A percentile compares a stretch with the other conserved stretches of the same genome.
Conservation (phyloP, 2,888 invertebrate genomes). For the Lasioglossum villosulum region DNA sequence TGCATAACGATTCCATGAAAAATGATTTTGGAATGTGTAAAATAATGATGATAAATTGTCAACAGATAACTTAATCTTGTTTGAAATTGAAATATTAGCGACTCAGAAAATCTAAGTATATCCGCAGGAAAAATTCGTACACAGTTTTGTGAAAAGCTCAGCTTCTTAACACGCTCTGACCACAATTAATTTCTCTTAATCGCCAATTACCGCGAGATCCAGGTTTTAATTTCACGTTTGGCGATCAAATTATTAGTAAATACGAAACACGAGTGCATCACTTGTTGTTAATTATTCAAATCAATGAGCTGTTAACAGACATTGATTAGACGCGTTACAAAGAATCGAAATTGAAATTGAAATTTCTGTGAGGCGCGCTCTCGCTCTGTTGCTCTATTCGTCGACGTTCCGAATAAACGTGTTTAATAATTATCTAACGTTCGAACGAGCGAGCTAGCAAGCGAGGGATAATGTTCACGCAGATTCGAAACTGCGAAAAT, state of each 20-base stretch:
- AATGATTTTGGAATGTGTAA: not conserved
- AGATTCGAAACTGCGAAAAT: not conserved
- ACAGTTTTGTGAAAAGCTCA: not conserved
- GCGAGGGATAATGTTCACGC: not conserved
- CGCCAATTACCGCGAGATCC: not conserved
- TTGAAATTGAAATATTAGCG: not conserved
- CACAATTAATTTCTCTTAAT: not conserved
- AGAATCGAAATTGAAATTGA: slow-evolving; percentile 5
- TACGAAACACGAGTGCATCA: slow-evolving; percentile 7
- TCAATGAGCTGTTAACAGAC: slow-evolving; percentile 8
- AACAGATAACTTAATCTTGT: not conserved
- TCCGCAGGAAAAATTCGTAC: not conserved
- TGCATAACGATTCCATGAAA: not conserved
- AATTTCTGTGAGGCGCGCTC: slow-evolving; percentile 1
- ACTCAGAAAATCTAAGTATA: too few species aligned
- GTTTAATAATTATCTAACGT: slow-evolving; percentile 3
- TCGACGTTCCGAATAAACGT: not conserved
- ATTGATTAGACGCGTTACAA: slow-evolving; percentile 10
- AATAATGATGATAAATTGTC: not conserved
- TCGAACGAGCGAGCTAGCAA: not conserved
- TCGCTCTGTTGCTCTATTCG: not conserved
- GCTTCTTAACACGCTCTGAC: not conserved
- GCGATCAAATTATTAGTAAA: slow-evolving; percentile 14
- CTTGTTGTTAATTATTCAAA: slow-evolving; percentile 4
- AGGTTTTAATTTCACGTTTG: slow-evolving; percentile 3